phyloP scores from a whole-genome alignment of 2,888 invertebrate genomes.

The Hypselothyrea guttata region DNA sequence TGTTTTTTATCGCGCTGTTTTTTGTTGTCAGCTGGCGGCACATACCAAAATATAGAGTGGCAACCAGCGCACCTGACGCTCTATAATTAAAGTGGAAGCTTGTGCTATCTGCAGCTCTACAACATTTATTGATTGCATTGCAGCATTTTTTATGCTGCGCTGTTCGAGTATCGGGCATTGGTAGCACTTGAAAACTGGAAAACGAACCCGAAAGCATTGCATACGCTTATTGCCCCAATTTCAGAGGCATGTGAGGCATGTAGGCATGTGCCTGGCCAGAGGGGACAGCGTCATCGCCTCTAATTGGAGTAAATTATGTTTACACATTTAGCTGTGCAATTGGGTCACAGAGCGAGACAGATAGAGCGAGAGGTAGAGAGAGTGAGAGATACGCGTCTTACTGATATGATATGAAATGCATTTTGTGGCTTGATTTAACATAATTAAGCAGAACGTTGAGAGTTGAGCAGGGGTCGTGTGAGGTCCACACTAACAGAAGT shows the following conservation, averaged over 20 bases:
- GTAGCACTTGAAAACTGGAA: constrained; percentile 6
- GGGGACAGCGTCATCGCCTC: constrained; percentile 41
- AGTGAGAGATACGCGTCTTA: not conserved
- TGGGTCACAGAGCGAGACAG: constrained; percentile 41
- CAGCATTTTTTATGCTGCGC: not conserved
- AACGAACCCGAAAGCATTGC: constrained; percentile 22
- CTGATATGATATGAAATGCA: constrained; percentile 58
- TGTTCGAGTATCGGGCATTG: not conserved
- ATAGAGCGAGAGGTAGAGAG: no score
- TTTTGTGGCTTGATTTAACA: constrained; percentile 53
- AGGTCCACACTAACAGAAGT: constrained; percentile 39
- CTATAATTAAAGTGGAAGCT: constrained; percentile 35
- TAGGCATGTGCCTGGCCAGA: constrained; percentile 43
- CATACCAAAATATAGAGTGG: constrained; percentile 2
- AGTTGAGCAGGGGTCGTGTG: constrained; percentile 41
- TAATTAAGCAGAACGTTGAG: constrained; percentile 47
- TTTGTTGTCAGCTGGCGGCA: constrained; percentile 12
- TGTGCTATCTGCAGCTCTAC: constrained; percentile 15
- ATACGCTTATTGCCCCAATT: constrained; percentile 52
- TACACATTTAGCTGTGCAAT: constrained; percentile 70
- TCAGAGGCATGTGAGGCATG: constrained; percentile 32
- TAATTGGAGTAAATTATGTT: constrained; percentile 75
- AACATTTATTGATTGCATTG: constrained; percentile 57
- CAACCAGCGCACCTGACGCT: constrained; percentile 23
- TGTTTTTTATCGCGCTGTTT: constrained; percentile 5